Percentiles rank a stretch among this genome's conserved stretches.
phyloP scores from a whole-genome alignment of 2,888 invertebrate species.

The Drosophila kanekoi region DNA sequence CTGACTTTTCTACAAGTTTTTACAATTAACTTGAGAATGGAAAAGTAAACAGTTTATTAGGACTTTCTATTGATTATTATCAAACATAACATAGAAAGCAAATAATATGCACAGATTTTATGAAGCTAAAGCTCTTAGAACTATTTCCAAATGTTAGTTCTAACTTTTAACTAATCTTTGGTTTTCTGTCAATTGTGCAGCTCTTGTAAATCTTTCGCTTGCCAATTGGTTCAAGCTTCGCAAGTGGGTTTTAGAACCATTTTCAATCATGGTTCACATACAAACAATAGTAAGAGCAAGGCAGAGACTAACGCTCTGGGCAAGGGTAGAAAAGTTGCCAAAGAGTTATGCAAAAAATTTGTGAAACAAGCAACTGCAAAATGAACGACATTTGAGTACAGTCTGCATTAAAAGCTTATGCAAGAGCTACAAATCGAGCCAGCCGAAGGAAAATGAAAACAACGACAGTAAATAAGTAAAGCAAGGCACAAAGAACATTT shows the following conservation, averaged over 20 bases:
- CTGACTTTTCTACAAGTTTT: not conserved
- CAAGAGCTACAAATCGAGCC: constrained; percentile 7
- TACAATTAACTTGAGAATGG: not conserved
- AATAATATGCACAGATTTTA: not conserved
- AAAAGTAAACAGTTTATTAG: not conserved
- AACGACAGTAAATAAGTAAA: constrained; percentile 44
- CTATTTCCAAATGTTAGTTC: not conserved
- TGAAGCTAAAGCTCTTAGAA: too few relatives aligned
- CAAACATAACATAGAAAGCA: not conserved
- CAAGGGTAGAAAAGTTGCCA: too few relatives aligned
- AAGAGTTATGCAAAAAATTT: constrained; percentile 27
- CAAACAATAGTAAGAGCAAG: not conserved
- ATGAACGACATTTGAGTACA: constrained; percentile 41
- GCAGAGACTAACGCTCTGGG: not conserved
- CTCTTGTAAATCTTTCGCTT: constrained; percentile 2
- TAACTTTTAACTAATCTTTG: not conserved
- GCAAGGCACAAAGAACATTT: constrained; percentile 55
- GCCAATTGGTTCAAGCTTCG: constrained; percentile 24
- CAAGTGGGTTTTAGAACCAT: constrained; percentile 38
- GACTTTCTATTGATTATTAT: not conserved
- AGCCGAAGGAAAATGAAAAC: not conserved
- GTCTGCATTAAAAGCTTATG: constrained; percentile 25
- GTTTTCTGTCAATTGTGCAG: constrained; percentile 12
- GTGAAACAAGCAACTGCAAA: constrained; percentile 39
- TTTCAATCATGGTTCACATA: not conserved